Percentiles rank a stretch among this genome's conserved stretches.
Evolutionary conservation across 2,888 invertebrate genomes (phyloP).

Genomic region (Lithophane leautieri): DNA sequence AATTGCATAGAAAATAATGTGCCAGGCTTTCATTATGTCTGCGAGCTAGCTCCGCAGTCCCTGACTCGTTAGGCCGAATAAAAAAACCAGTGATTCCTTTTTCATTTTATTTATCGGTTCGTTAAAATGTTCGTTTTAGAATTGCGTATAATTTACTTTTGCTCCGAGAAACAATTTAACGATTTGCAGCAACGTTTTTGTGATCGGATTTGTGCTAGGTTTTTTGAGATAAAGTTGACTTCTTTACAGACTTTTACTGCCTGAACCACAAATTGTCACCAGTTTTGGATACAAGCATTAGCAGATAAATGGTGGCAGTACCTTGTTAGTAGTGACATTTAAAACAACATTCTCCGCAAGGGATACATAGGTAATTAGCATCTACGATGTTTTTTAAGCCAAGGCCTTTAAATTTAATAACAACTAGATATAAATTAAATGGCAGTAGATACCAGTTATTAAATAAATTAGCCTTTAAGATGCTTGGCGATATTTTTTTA

Average conservation of each 20-base stretch:
- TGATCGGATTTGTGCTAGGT: slow-evolving; percentile 22
- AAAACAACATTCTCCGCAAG: background rate
- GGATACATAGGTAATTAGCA: background rate
- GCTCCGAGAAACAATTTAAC: slow-evolving; percentile 25
- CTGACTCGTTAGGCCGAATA: slow-evolving; percentile 68
- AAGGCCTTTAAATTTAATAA: background rate
- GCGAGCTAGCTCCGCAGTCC: slow-evolving; percentile 67
- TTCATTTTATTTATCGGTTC: slow-evolving; percentile 61
- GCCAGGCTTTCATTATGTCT: slow-evolving; percentile 83
- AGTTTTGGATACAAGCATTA: background rate
- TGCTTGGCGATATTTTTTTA: background rate
- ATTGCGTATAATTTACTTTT: slow-evolving; percentile 37
- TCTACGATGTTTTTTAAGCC: background rate
- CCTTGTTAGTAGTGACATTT: background rate
- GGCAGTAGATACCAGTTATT: background rate
- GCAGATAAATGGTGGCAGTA: background rate
- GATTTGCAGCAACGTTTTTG: slow-evolving; percentile 23
- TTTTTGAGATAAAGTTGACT: background rate
- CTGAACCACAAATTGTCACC: background rate
- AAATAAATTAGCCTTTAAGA: background rate
- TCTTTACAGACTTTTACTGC: background rate
- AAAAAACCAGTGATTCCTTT: slow-evolving; percentile 44
- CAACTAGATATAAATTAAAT: background rate
- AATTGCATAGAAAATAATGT: slow-evolving; percentile 82
- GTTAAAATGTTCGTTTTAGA: slow-evolving; percentile 54